Base-by-base conservation (phyloP, 2,113 vertebrate genomes). In the Vidua chalybeata region DNA sequence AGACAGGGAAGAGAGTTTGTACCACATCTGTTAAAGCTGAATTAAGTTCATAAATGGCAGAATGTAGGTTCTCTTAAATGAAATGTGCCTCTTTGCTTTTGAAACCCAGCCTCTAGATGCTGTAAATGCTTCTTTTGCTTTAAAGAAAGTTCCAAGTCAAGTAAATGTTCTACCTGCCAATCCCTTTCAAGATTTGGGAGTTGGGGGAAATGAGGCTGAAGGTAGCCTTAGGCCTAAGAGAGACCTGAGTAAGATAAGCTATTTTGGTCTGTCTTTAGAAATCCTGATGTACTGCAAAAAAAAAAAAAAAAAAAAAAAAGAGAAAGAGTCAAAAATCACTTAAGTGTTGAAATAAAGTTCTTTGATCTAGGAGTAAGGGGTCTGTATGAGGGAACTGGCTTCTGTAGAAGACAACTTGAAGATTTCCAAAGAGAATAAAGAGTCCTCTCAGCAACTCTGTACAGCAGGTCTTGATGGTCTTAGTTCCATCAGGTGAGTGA, bases 121-220 rank as follows among this genome's bases (percentile, higher is more conserved):
- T 26, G 7, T 76, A 66, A 83, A 43, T n/a, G 18, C 26, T 83
- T 10, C 17, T 88, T 83, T 91, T 76, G 26, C 74, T 64, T 83
- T 86, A 69, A 76, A 71, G 73, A 48, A 80, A 59, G n/a, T 90
- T 92, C 15, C 9, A 54, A 86, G 78, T 92, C 67, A 90, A 49
- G 54, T 66, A 46, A 74, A 85, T 74, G 79, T 94, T 92, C 75
- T 87, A 64, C 51, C 41, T 95, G 72, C 88, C 88, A 86, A 24
- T 92, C 75, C 59, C 80, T 80, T 93, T 86, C 72, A 39, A 33
- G n/a, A 51, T 90, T 33, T 83, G 59, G 37, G 52, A 74, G 26
- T 43, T 80, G 85, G 95, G 63, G 54, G 90, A 76, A 83, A 73
- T 66, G 82, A 80, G 43, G 59, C 72, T 90, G 90, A 94, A 94